Base-by-base conservation (phyloP, 2,113 vertebrate genomes). In the Planiliza haematocheilus region DNA sequence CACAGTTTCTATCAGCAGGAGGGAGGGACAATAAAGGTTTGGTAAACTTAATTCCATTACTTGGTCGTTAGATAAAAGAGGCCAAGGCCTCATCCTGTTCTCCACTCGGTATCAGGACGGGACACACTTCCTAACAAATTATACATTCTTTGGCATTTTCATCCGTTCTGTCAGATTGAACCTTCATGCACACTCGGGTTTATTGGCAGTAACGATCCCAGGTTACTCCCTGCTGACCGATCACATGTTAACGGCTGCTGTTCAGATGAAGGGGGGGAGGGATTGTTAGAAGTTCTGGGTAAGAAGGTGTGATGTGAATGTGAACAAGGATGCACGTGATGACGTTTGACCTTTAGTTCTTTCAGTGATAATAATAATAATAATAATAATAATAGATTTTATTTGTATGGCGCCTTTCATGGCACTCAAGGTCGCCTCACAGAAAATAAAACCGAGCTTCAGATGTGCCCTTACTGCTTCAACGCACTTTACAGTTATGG, bases 201-300 rank as follows among this genome's bases (percentile, higher is more conserved):
- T 82, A 92, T 87, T 82, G 81, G 81, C 43, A 50, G 63, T 91
- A 92, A 93, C 85, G 87, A 90, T 85, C 56, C 62, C 56, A 39
- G 56, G 59, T 63, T 68, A 41, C 79, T 73, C 79, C 90, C 77
- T 8, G 80, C 89, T 76, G 92, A 84, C 71, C 79, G 81, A 79
- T 91, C 85, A 89, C 89, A 58, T 86, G 85, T 68, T 82, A 58
- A 41, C 59, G 69, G 72, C 53, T 55, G 65, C 60, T 78, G 86
- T 70, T 79, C 74, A 70, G 67, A 76, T 45, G 49, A 53, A 69
- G 17, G 16, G 14, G 14, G n/a, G 59, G 38, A 51, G 42, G 53
- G 69, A 43, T 46, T 4, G 37, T 34, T 75, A 49, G n/a, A 48
- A 53, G 24, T 51, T 70, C 34, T 17, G 13, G 50, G 45, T 52